Evolutionary conservation across 2,888 invertebrate species (phyloP).

Genomic region (Drosophila stalkeri): DNA sequence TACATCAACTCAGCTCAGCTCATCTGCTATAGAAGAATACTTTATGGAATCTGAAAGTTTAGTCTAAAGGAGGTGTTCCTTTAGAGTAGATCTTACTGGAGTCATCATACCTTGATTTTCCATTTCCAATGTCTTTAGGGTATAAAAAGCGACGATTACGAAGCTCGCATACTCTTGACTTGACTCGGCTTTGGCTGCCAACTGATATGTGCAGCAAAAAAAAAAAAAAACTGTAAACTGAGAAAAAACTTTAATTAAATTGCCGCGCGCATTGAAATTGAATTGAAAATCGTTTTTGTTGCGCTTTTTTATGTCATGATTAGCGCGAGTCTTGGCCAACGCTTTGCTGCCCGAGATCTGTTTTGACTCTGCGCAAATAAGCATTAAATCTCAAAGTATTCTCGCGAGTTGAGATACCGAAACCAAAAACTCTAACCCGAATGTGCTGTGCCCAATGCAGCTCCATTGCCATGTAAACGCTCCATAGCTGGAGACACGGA

Average conservation of each 20-base stretch:
- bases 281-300: constrained; percentile 81
- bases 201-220: constrained; percentile 4
- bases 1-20: background rate
- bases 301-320: constrained; percentile 82
- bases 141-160: constrained; percentile 1
- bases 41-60: too few relatives aligned
- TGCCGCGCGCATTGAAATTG: constrained; percentile 74
- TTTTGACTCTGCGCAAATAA: constrained; percentile 82
- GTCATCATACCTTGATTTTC: background rate
- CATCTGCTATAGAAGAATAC: too few relatives aligned
- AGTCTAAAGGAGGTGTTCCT: too few relatives aligned
- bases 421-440: constrained; percentile 26
- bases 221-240: background rate
- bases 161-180: constrained; percentile 9
- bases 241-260: constrained; percentile 71
- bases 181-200: background rate
- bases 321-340: constrained; percentile 55
- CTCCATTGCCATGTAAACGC: constrained; percentile 24
- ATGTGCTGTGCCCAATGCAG: constrained; percentile 8
- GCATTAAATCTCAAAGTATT: constrained; percentile 79
- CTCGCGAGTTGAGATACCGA: constrained; percentile 26
- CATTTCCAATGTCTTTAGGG: background rate
- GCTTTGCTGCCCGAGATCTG: constrained; percentile 62
- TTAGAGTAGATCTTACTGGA: too few relatives aligned
- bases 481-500: background rate